Evolutionary conservation across 2,888 invertebrate species (phyloP).

Genomic region (Eurois occulta): DNA sequence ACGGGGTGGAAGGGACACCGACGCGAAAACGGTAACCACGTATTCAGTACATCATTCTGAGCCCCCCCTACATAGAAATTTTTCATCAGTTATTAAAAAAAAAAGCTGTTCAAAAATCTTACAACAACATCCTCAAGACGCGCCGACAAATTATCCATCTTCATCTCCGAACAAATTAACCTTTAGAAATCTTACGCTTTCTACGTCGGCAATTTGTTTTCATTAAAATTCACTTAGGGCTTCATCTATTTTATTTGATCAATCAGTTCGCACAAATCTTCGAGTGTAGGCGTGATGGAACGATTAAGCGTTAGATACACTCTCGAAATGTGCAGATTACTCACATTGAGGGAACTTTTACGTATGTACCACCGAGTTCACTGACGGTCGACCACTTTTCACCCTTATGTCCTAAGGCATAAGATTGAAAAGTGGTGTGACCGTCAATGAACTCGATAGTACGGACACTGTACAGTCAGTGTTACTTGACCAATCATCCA

Average conservation of each 20-base stretch:
- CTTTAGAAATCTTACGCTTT: constrained; percentile 29
- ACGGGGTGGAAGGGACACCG: too few relatives aligned
- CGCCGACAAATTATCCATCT: constrained; percentile 6
- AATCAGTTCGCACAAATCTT: constrained; percentile 34
- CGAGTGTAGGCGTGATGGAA: not conserved
- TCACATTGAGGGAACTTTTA: not conserved
- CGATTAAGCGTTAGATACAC: not conserved
- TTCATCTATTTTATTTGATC: constrained; percentile 30
- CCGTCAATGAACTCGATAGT: not conserved
- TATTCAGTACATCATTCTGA: too few relatives aligned
- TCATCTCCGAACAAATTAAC: constrained; percentile 28
- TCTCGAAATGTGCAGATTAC: not conserved
- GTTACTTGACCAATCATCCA: not conserved
- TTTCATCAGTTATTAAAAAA: too few relatives aligned
- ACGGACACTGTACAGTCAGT: not conserved
- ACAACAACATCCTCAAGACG: not conserved
- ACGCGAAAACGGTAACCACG: too few relatives aligned
- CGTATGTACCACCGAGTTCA: not conserved
- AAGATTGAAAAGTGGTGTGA: not conserved
- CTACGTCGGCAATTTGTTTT: constrained; percentile 36
- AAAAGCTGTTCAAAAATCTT: too few relatives aligned
- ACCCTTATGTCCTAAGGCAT: too few relatives aligned
- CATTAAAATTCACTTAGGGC: constrained; percentile 36
- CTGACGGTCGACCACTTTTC: too few relatives aligned
- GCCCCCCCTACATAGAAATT: too few relatives aligned